These are phyloP conservation scores for Drosophila yakuba DNA, from an alignment of 1,140 invertebrate genomes.

Conservation along the genomic window DNA sequence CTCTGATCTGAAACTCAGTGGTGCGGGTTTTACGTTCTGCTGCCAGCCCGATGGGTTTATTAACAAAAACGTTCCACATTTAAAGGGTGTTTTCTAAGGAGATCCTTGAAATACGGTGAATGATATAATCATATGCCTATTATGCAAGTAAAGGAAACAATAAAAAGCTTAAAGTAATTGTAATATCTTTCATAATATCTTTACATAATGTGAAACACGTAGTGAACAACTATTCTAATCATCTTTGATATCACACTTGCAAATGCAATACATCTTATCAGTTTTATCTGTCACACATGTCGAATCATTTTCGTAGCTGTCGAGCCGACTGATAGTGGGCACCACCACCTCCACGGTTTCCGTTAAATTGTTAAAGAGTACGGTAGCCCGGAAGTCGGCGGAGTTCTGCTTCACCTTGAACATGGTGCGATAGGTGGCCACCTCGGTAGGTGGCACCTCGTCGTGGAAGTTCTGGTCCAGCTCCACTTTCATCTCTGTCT, in stretches of 20 bases:
- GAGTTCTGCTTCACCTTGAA: constrained; percentile 81
- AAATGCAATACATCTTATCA: constrained; percentile 86
- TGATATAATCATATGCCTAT: too few species aligned
- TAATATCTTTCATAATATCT: too few species aligned
- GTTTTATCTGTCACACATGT: constrained; percentile 85
- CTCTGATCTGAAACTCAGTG: too few species aligned
- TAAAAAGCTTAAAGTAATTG: too few species aligned
- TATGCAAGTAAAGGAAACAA: too few species aligned
- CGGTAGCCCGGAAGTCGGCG: constrained; percentile 86
- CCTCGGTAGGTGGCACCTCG: constrained; percentile 8
- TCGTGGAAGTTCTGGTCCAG: constrained; percentile 30
- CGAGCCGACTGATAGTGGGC: constrained; percentile 87
- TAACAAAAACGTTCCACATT: too few species aligned
- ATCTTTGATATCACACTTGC: constrained; percentile 16
- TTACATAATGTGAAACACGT: too few species aligned
- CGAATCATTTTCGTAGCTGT: constrained; percentile 86
- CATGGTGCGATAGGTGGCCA: constrained; percentile 51
- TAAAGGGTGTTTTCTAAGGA: too few species aligned
- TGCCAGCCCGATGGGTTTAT: too few species aligned
- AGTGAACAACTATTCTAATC: neutral
- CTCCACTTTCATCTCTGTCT: constrained; percentile 43
- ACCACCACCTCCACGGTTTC: constrained; percentile 55
- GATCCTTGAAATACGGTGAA: too few species aligned
- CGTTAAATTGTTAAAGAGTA: constrained; percentile 76
- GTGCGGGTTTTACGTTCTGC: too few species aligned